Evolutionary conservation across 2,888 invertebrate species (phyloP), one percentile per base, ranked within the genome.

Genomic region (Zhengitettix transpicula): DNA sequence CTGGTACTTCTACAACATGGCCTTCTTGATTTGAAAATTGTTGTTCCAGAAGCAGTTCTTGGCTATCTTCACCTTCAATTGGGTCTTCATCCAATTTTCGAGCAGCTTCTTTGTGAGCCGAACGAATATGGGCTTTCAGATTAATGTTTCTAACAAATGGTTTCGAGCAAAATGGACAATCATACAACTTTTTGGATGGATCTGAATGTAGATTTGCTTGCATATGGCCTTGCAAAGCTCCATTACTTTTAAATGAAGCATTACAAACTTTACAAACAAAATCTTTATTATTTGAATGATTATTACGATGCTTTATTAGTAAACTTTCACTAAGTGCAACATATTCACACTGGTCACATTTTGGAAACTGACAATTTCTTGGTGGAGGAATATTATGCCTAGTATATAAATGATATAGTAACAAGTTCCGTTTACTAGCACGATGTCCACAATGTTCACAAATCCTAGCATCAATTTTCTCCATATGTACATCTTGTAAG

Each of bases 391-490:
- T 78, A 61, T 84, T 83, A 74, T 92, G 92, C 68, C 88, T 88
- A 1, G 84, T 82, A 66, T 85, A 86, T 70, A 88, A 74, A 71
- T 92, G 92, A 70, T 89, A 87, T 67, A 87, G 75, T 62, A 90
- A 75, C 64, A 85, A 80, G 66, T 86, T 85, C 64, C 86, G 79
- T 67, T 85, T 87, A 1, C 76, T 75, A 28, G 88, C 85, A 67
- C 82, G 83, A 69, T 86, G 82, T 0, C 91, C 92, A 73, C 92
- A 92, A 67, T 88, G 84, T 70, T 91, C 90, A 72, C 92, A 92
- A 44, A 89, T 81, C 52, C 82, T 80, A 1, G 82, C 75, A 69
- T 89, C 84, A 62, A 89, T 85, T 65, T 83, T 82, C 67, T 89
- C 87, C 67, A 84, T 82, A 67, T 91, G 91, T 0, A 86, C 63